These are phyloP conservation scores for Spondyliosoma cantharus DNA, from an alignment of 2,797 vertebrate genomes.

Conservation along the genomic window DNA sequence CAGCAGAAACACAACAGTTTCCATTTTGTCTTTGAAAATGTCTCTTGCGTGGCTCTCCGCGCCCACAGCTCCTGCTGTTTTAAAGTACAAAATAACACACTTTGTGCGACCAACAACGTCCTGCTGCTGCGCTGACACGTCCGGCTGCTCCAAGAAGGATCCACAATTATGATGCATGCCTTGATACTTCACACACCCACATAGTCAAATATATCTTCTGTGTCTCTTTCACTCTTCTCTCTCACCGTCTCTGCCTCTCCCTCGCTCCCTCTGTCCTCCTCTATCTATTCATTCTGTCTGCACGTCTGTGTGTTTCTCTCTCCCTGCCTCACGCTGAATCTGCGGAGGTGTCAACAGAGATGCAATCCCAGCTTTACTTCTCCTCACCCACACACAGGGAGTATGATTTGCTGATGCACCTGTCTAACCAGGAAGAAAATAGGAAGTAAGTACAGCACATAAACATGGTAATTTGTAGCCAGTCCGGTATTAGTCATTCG, in stretches of 20 bases:
- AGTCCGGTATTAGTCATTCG: conserved; percentile 58
- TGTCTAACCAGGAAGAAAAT: conserved; percentile 58
- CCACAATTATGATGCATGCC: conserved; percentile 76
- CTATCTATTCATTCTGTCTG: conserved; percentile 68
- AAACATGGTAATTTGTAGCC: conserved; percentile 33
- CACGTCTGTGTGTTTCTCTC: conserved; percentile 53
- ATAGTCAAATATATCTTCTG: conserved; percentile 73
- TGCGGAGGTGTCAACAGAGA: conserved; percentile 78
- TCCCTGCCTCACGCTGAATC: conserved; percentile 63
- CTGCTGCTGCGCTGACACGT: conserved; percentile 67
- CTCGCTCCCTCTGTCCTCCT: conserved; percentile 70
- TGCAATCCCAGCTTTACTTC: conserved; percentile 71
- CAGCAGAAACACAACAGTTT: conserved; percentile 61
- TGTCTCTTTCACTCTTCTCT: conserved; percentile 54
- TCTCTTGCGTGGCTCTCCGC: conserved; percentile 31
- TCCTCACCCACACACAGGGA: conserved; percentile 71
- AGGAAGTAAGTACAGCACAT: conserved; percentile 46
- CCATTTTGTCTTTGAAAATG: conserved; percentile 71
- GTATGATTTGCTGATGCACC: conserved; percentile 61
- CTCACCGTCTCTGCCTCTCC: conserved; percentile 51
- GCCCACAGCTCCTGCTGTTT: conserved; percentile 55
- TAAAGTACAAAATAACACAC: conserved; percentile 61
- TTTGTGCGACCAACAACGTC: conserved; percentile 54
- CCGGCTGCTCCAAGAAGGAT: conserved; percentile 66
- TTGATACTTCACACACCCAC: conserved; percentile 79